Evolutionary conservation across 2,888 invertebrate species (phyloP).

Genomic region (Osedax frankpressi): DNA sequence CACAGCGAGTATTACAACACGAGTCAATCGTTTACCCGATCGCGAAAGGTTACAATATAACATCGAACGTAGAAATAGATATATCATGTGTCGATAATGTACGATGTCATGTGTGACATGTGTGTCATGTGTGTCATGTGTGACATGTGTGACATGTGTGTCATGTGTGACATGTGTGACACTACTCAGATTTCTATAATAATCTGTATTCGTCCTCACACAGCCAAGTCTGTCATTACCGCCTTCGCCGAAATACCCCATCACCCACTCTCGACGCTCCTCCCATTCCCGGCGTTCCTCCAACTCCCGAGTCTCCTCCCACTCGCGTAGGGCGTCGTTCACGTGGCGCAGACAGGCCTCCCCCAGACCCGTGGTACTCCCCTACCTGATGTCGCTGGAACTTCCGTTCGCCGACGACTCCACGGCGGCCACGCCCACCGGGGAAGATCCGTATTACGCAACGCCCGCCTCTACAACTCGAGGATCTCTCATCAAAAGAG

Average conservation of each 20-base stretch:
- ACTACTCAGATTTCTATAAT: no score
- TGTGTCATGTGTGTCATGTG: no score
- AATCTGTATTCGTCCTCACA: no score
- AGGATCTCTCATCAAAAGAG: neutral
- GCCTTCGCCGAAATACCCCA: slow-evolving; percentile 78
- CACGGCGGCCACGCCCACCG: slow-evolving; percentile 91
- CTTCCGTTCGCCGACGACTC: slow-evolving; percentile 94
- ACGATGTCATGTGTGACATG: no score
- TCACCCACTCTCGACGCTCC: slow-evolving; percentile 55
- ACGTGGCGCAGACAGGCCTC: slow-evolving; percentile 32
- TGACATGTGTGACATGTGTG: no score
- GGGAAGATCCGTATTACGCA: slow-evolving; percentile 66
- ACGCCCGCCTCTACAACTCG: neutral
- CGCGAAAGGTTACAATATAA: neutral
- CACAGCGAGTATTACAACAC: neutral
- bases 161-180: no score
- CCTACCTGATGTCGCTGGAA: slow-evolving; percentile 60
- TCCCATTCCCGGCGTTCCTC: neutral
- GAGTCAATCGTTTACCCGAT: neutral
- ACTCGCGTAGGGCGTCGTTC: slow-evolving; percentile 64
- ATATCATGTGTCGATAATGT: no score
- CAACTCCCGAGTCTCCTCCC: no score
- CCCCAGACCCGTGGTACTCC: slow-evolving; percentile 55
- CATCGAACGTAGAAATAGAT: no score
- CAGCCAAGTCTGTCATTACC: slow-evolving; percentile 92